Evolutionary conservation across 1,140 invertebrate species (phyloP).

Genomic region (Ceratina australensis): DNA sequence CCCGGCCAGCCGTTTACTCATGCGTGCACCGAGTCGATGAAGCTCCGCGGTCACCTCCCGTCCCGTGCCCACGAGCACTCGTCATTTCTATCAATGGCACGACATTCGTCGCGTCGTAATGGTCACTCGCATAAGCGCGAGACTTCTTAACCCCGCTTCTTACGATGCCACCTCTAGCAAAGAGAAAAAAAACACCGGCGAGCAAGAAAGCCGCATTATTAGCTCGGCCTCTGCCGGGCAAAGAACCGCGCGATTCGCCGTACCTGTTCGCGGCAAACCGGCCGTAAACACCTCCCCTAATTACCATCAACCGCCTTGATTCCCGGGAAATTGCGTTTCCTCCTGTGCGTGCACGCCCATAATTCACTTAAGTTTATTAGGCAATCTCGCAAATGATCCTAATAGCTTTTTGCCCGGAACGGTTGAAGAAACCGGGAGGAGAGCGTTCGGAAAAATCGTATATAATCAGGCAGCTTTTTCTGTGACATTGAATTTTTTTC

Average conservation of each 20-base stretch:
- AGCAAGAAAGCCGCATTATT: neutral
- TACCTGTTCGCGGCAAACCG: neutral
- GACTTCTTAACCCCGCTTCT: neutral
- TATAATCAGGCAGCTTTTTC: no score
- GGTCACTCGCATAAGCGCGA: slow-evolving; percentile 10
- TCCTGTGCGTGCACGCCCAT: slow-evolving; percentile 35
- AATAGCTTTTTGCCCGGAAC: no score
- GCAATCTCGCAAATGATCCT: no score
- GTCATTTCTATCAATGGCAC: slow-evolving; percentile 18
- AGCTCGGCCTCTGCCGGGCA: neutral
- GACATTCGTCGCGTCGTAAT: slow-evolving; percentile 18
- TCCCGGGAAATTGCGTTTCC: slow-evolving; percentile 57
- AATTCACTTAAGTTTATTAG: slow-evolving; percentile 2
- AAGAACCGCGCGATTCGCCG: slow-evolving; percentile 10
- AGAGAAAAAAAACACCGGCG: neutral
- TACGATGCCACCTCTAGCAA: neutral
- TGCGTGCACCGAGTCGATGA: slow-evolving; percentile 4
- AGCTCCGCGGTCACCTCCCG: neutral
- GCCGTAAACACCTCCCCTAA: slow-evolving; percentile 32
- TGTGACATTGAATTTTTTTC: no score
- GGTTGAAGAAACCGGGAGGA: no score
- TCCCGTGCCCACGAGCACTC: neutral
- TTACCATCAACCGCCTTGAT: slow-evolving; percentile 42
- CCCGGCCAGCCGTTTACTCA: slow-evolving; percentile 11
- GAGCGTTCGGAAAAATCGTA: no score